A percentile compares a stretch with the other conserved stretches of the same genome.
Evolutionary conservation across 2,113 vertebrate species (phyloP).

Genomic region (Coracopsis vasa): DNA sequence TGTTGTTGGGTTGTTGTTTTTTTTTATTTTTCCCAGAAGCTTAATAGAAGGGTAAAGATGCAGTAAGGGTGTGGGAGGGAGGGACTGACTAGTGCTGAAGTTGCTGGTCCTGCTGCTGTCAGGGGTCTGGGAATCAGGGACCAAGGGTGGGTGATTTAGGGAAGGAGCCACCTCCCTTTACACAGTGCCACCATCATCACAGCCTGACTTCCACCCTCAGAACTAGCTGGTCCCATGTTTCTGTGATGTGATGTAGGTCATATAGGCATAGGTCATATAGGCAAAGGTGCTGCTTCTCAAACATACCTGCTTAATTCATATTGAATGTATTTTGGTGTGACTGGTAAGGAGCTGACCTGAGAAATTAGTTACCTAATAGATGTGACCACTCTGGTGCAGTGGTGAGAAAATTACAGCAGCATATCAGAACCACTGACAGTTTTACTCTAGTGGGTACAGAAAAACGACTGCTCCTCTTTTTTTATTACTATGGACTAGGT

Average conservation of each 20-base stretch:
- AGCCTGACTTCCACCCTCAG: neutral
- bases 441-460: neutral
- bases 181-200: neutral
- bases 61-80: neutral
- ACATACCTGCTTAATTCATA: neutral
- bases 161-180: neutral
- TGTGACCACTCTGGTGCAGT: neutral
- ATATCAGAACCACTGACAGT: neutral
- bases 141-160: rapidly evolving
- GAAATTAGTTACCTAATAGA: neutral
- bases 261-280: neutral
- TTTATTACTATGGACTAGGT: neutral
- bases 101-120: neutral
- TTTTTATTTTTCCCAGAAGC: neutral
- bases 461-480: neutral
- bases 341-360: neutral
- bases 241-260: neutral
- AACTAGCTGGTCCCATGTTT: neutral
- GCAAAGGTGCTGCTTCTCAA: neutral
- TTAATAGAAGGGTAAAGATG: neutral
- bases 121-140: rapidly evolving
- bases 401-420: neutral
- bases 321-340: neutral
- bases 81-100: neutral
- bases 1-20: rapidly evolving